Evolutionary conservation across 2,113 vertebrate genomes (phyloP).

Genomic region (Tetrax tetrax): DNA sequence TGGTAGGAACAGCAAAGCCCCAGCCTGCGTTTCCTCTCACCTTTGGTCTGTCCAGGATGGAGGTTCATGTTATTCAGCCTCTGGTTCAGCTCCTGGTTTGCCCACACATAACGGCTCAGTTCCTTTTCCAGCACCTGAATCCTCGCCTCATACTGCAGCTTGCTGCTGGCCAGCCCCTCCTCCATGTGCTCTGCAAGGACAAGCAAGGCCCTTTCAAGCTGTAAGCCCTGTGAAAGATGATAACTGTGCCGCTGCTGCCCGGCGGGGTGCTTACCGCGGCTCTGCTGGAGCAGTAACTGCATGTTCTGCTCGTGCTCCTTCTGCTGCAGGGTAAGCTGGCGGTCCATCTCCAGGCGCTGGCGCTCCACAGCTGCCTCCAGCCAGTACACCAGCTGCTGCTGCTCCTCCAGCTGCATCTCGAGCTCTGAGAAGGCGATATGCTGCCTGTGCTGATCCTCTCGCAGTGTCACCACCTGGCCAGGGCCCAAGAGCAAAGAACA

Average conservation of each 20-base stretch:
- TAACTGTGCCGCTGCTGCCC: background rate
- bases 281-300: conserved; percentile 92
- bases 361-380: conserved; percentile 91
- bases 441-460: conserved; percentile 93
- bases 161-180: conserved; percentile 87
- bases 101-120: conserved; percentile 81
- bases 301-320: conserved; percentile 91
- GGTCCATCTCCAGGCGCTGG: conserved; percentile 90
- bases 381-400: conserved; percentile 88
- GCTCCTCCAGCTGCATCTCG: conserved; percentile 94
- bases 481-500: background rate
- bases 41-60: conserved; percentile 73
- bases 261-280: conserved; percentile 75
- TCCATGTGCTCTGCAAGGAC: conserved; percentile 86
- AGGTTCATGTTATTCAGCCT: conserved; percentile 76
- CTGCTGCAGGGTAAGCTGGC: conserved; percentile 93
- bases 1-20: background rate
- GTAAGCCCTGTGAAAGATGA: background rate
- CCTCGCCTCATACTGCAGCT: conserved; percentile 88
- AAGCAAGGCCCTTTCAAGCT: background rate
- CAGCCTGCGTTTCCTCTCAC: conserved; percentile 62
- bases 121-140: conserved; percentile 90
- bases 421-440: conserved; percentile 89
- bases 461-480: conserved; percentile 90
- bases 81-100: conserved; percentile 88